Evolutionary conservation across 2,113 vertebrate genomes (phyloP).

Genomic region (Percina caprodes): DNA sequence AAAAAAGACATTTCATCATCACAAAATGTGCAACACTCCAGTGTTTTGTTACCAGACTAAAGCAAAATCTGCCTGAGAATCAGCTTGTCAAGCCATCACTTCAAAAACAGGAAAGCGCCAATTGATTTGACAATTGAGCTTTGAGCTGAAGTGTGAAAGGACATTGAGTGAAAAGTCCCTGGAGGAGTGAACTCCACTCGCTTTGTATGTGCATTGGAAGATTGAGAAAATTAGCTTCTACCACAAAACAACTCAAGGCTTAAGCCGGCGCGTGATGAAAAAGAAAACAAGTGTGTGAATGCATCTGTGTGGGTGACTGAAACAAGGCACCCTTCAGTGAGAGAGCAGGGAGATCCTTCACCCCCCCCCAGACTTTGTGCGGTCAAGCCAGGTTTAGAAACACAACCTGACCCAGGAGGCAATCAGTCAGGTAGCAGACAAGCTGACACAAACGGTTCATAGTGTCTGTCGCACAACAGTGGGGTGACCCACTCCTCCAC

Average conservation of each 20-base stretch:
- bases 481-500: neutral
- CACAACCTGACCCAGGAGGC: constrained; percentile 43
- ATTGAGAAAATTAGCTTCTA: constrained; percentile 25
- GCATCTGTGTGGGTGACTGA: neutral
- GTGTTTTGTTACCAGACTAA: neutral
- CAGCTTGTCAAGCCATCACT: constrained; percentile 1
- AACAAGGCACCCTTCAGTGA: constrained; percentile 23
- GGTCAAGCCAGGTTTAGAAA: constrained; percentile 24
- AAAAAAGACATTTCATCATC: neutral
- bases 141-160: constrained; percentile 27
- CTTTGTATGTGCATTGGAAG: neutral
- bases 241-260: constrained; percentile 13
- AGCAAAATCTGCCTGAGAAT: neutral
- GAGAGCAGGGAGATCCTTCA: constrained; percentile 37
- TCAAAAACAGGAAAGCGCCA: neutral
- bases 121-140: constrained; percentile 5
- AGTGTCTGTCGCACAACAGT: constrained; percentile 23
- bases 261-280: constrained; percentile 15
- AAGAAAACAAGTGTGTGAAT: neutral
- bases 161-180: neutral
- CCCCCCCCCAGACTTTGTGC: constrained; percentile 8
- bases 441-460: neutral
- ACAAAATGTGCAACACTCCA: constrained; percentile 10
- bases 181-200: constrained; percentile 1
- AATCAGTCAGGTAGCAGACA: constrained; percentile 21